These are phyloP conservation scores for Paguma larvata DNA, from an alignment of 2,797 vertebrate species.

Conservation along the genomic window DNA sequence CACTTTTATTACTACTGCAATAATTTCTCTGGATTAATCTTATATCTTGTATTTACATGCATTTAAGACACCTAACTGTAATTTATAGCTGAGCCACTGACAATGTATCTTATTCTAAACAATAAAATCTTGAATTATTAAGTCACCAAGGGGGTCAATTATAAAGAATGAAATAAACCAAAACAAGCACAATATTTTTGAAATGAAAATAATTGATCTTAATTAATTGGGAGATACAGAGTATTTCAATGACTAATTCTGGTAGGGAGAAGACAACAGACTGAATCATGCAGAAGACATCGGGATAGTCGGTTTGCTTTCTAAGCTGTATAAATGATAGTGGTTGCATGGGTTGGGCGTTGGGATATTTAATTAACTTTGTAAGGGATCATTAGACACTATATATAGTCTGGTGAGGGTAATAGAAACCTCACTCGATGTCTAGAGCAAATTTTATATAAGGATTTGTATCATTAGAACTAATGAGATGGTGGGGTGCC, in stretches of 20 bases:
- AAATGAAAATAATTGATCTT: not conserved
- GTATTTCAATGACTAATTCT: not conserved
- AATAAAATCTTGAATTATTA: constrained; percentile 29
- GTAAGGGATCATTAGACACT: not conserved
- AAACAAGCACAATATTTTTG: not conserved
- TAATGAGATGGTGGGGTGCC: not conserved
- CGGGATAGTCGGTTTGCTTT: not conserved
- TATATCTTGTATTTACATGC: not conserved
- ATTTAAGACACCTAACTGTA: not conserved
- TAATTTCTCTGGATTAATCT: not conserved
- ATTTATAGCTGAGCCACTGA: not conserved
- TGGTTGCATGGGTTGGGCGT: not conserved
- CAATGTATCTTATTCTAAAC: constrained; percentile 8
- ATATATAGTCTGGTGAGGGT: not conserved
- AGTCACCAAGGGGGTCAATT: not conserved
- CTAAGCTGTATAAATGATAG: not conserved
- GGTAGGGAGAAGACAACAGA: not conserved
- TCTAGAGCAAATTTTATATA: not conserved
- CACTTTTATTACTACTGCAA: not conserved
- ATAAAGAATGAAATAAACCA: not conserved
- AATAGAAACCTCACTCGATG: not conserved
- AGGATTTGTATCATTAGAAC: not conserved
- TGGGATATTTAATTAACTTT: constrained; percentile 19
- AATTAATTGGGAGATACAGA: not conserved
- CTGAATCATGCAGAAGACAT: not conserved